A percentile compares a stretch with the other conserved stretches of the same genome.
Conservation (phyloP, 2,888 invertebrate genomes). For the Amorpha juglandis region DNA sequence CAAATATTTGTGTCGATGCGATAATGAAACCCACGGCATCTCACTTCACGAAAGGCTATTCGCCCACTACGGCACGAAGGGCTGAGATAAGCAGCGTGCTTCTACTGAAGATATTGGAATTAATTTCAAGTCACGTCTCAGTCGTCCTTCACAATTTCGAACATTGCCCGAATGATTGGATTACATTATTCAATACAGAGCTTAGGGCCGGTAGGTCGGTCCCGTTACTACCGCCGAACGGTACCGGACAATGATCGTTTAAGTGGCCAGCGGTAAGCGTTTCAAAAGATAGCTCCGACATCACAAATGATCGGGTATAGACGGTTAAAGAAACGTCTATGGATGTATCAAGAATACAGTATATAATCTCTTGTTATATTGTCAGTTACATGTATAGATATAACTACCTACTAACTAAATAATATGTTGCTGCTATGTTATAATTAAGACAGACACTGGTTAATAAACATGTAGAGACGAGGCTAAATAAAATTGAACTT, state of each 20-base stretch:
- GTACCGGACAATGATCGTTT: conserved; percentile 57
- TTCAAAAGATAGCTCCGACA: conserved; percentile 16
- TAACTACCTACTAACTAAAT: not conserved
- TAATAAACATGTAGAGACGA: too few species aligned
- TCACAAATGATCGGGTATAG: too few species aligned
- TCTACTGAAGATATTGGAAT: not conserved
- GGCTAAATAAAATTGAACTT: too few species aligned
- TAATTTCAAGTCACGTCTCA: conserved; percentile 3
- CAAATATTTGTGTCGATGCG: too few species aligned
- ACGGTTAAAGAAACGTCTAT: not conserved
- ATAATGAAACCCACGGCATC: too few species aligned
- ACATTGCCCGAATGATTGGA: conserved; percentile 21
- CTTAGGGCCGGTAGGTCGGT: conserved; percentile 65
- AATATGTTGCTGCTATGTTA: too few species aligned
- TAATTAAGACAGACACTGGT: too few species aligned
- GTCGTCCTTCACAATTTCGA: conserved; percentile 26
- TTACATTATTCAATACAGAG: conserved; percentile 44
- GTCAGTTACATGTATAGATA: not conserved
- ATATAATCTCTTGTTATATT: not conserved
- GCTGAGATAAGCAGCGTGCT: conserved; percentile 13
- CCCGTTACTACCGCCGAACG: conserved; percentile 69
- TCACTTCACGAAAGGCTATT: too few species aligned
- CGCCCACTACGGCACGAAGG: too few species aligned
- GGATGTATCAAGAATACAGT: not conserved
- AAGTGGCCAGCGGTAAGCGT: conserved; percentile 13